Evolutionary conservation across 2,888 invertebrate species (phyloP).

Genomic region (Oscheius sp.): DNA sequence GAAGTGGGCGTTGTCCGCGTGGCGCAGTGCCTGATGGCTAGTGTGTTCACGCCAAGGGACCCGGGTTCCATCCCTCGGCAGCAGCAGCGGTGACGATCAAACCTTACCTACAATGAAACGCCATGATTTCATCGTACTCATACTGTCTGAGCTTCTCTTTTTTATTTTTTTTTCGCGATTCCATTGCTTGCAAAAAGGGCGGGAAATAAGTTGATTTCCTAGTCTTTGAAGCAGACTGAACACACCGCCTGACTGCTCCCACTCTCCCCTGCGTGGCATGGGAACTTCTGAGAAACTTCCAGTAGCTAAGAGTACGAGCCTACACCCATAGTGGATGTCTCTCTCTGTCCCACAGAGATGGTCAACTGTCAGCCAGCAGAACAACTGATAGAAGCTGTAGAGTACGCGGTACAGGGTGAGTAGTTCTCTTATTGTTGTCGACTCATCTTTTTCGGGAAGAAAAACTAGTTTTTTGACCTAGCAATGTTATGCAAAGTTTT

Average conservation of each 20-base stretch:
- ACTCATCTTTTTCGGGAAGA: too few relatives aligned
- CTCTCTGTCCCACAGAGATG: too few relatives aligned
- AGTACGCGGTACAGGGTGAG: constrained; percentile 16
- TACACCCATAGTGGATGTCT: too few relatives aligned
- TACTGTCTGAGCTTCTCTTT: constrained; percentile 13
- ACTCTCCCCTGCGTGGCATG: too few relatives aligned
- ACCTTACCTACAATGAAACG: constrained; percentile 1
- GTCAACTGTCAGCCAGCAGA: background rate
- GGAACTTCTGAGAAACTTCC: too few relatives aligned
- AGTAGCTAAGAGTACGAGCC: too few relatives aligned
- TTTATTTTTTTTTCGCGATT: background rate
- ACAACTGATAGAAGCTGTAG: background rate
- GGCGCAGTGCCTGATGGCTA: background rate
- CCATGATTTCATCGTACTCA: constrained; percentile 5
- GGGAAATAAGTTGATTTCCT: too few relatives aligned
- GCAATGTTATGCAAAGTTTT: too few relatives aligned
- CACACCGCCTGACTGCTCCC: too few relatives aligned
- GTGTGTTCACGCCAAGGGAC: background rate
- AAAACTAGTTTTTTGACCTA: too few relatives aligned
- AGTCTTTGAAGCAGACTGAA: too few relatives aligned
- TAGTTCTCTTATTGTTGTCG: background rate
- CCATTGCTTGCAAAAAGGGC: too few relatives aligned
- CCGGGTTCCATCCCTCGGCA: background rate
- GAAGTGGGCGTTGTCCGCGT: background rate
- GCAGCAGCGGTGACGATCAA: constrained; percentile 3